Evolutionary conservation across 2,888 invertebrate species (phyloP), one percentile per base, ranked within the genome.

Genomic region (Thereva nobilitata): DNA sequence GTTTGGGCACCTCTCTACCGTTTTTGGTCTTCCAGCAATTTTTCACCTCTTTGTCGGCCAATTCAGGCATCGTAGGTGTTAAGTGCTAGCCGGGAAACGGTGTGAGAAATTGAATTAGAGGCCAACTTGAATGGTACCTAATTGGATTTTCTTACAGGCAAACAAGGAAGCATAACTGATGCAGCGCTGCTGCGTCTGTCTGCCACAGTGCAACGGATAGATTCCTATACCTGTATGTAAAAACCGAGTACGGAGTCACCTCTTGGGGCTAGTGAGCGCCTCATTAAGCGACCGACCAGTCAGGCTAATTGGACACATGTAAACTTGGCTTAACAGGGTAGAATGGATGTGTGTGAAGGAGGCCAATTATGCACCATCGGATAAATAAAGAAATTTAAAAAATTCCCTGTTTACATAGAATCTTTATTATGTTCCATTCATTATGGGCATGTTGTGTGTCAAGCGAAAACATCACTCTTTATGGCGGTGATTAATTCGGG

Each of bases 301-400:
- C 44, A 53, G 55, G 67, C 67, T 69, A 67, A 69, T 69, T 69
- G 69, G 69, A 65, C 56, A 65, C 67, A 69, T 69, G 65, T 69
- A 53, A 53, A 64, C n/a, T 34, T 40, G 35, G 40, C 53, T 41
- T 38, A 53, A 53, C 64, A 44, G 34, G 64, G 23, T 23, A 23
- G 23, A 23, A 23, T 61, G 50, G 50, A 61, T 61, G 44, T 49
- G 64, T 64, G 64, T 64, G 53, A 53, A 64, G 52, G 64, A 40
- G 41, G 42, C 64, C 64, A 64, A 64, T 64, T 64, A 64, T 23
- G 23, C 23, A 23, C 23, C 23, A 23, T 23, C 23, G 23, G 23
- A 23, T 23, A 23, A 23, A 23, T 23, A 23, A 23, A 23, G 23
- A 23, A 23, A 23, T 23, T 23, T 23, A 23, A 23, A 23, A 23